These are phyloP conservation scores for Poecilia wingei DNA, from an alignment of 2,797 vertebrate species.

Conservation along the genomic window DNA sequence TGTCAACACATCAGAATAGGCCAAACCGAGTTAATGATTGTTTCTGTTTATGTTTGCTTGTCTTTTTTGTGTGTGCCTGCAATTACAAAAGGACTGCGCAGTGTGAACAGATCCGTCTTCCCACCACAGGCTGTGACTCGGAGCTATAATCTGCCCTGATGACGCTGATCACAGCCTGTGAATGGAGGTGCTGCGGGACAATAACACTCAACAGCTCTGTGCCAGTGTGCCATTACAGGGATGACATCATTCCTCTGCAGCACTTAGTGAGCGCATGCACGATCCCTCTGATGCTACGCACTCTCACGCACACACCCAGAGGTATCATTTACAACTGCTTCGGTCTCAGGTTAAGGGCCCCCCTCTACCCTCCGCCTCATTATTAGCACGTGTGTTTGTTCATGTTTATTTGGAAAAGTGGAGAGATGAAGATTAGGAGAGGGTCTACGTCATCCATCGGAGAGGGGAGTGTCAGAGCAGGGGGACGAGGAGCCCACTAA, in stretches of 20 bases:
- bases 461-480: conserved; percentile 29
- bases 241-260: conserved; percentile 85
- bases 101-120: conserved; percentile 51
- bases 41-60: conserved; percentile 12
- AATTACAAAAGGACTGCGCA: conserved; percentile 38
- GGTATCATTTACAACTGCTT: conserved; percentile 65
- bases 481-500: conserved; percentile 54
- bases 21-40: conserved; percentile 4
- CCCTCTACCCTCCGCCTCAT: conserved; percentile 15
- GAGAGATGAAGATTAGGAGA: conserved; percentile 51
- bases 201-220: conserved; percentile 59
- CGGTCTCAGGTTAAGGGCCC: conserved; percentile 62
- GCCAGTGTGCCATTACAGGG: conserved; percentile 75
- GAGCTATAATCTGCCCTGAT: conserved; percentile 64
- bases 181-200: conserved; percentile 70
- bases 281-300: conserved; percentile 7
- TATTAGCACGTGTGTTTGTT: conserved; percentile 59
- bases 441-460: conserved; percentile 57
- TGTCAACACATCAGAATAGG: not conserved
- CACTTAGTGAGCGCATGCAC: conserved; percentile 61
- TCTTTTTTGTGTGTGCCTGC: conserved; percentile 1
- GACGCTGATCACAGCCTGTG: conserved; percentile 68
- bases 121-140: conserved; percentile 55
- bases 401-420: conserved; percentile 36
- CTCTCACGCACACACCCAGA: conserved; percentile 28